A percentile compares a stretch with the other conserved stretches of the same genome.
phyloP scores from a whole-genome alignment of 2,797 vertebrate genomes.

The Ptychadena robeensis region DNA sequence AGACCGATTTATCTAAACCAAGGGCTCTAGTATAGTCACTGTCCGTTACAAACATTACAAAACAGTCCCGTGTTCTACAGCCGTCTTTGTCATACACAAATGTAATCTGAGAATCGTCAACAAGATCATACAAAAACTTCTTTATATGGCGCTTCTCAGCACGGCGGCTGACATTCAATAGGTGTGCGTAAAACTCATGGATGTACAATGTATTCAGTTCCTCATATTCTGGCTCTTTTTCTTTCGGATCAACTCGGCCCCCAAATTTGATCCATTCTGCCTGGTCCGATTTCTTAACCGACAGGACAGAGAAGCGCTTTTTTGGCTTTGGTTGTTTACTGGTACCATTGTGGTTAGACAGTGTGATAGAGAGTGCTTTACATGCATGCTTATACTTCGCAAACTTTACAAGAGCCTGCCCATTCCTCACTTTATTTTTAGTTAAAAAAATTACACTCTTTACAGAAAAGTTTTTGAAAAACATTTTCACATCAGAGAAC shows the following conservation, averaged over 20 bases:
- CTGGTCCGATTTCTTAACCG: conserved; percentile 78
- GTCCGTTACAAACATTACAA: conserved; percentile 85
- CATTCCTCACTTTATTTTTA: conserved; percentile 76
- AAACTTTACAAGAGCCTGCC: conserved; percentile 88
- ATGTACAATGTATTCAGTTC: conserved; percentile 62
- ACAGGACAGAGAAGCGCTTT: conserved; percentile 85
- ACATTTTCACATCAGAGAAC: conserved; percentile 80
- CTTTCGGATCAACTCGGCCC: conserved; percentile 61
- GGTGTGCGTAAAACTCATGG: conserved; percentile 83
- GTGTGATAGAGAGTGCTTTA: conserved; percentile 84
- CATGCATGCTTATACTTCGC: conserved; percentile 77
- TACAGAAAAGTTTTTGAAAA: conserved; percentile 84
- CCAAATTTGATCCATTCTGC: conserved; percentile 78
- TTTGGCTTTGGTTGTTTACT: background rate
- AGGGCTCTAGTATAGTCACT: conserved; percentile 85
- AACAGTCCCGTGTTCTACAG: conserved; percentile 77
- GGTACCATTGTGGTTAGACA: background rate
- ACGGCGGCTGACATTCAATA: conserved; percentile 84
- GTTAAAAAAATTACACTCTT: conserved; percentile 84
- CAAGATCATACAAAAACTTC: conserved; percentile 76
- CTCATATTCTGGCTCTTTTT: background rate
- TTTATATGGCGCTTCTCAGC: conserved; percentile 84
- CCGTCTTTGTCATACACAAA: conserved; percentile 76
- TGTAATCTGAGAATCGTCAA: conserved; percentile 87
- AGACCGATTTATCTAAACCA: conserved; percentile 77